Percentiles rank a stretch among this genome's conserved stretches.
Evolutionary conservation across 2,888 invertebrate genomes (phyloP).

Genomic region (Thumatha senex): DNA sequence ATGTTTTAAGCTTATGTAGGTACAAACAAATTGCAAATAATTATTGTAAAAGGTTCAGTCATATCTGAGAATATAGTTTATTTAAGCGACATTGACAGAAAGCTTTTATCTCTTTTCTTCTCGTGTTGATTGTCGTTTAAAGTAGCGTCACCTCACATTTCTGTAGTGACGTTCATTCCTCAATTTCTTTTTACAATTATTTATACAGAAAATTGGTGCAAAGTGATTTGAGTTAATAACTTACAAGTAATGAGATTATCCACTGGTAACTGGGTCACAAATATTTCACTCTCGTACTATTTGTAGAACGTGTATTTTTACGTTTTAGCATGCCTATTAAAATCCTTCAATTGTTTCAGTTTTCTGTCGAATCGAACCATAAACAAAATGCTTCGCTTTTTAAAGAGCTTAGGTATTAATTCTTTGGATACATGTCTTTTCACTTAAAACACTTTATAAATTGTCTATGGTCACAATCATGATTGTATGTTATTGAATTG

Average conservation of each 20-base stretch:
- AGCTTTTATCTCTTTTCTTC: slow-evolving; percentile 43
- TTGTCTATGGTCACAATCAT: background rate
- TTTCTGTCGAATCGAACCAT: slow-evolving; percentile 43
- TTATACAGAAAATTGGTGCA: slow-evolving; percentile 22
- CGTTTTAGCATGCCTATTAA: slow-evolving; percentile 43
- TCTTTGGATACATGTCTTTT: slow-evolving; percentile 1
- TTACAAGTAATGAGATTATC: slow-evolving; percentile 40
- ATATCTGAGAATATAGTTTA: slow-evolving; percentile 31
- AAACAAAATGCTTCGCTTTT: slow-evolving; percentile 19
- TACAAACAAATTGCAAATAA: slow-evolving; percentile 37
- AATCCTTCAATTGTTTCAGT: slow-evolving; percentile 52
- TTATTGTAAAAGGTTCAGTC: slow-evolving; percentile 37
- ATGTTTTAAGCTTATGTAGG: slow-evolving; percentile 22
- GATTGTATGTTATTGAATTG: too few relatives aligned
- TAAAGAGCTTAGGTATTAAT: background rate
- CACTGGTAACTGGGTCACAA: slow-evolving; percentile 35
- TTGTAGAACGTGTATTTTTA: slow-evolving; percentile 35
- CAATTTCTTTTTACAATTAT: slow-evolving; percentile 35
- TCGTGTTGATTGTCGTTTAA: slow-evolving; percentile 25
- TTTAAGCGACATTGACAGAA: slow-evolving; percentile 53
- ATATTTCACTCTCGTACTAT: slow-evolving; percentile 36
- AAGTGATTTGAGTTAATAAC: slow-evolving; percentile 24
- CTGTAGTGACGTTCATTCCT: slow-evolving; percentile 37
- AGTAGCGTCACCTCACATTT: slow-evolving; percentile 42
- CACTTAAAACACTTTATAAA: background rate